Percentiles rank a stretch among this genome's conserved stretches.
Conservation (phyloP, 2,797 vertebrate genomes). For the Alfaro cultratus region DNA sequence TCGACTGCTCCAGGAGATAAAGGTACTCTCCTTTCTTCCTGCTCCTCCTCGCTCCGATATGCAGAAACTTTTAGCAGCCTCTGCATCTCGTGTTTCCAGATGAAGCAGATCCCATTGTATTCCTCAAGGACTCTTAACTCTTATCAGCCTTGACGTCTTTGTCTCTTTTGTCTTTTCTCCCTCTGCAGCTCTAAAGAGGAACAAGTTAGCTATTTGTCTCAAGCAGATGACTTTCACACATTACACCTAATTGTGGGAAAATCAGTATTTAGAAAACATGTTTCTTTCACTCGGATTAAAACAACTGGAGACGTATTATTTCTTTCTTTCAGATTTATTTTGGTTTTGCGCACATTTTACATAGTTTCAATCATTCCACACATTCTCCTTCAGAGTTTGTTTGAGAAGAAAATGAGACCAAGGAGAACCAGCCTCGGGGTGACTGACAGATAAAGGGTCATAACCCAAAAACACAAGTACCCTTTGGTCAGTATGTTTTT, state of each 20-base stretch:
- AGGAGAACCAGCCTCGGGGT: conserved; percentile 34
- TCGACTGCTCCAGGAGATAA: conserved; percentile 51
- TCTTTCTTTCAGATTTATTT: conserved; percentile 8
- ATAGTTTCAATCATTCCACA: conserved; percentile 13
- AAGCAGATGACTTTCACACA: conserved; percentile 14
- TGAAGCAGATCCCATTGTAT: conserved; percentile 64
- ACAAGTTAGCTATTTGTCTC: conserved; percentile 50
- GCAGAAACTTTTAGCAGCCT: conserved; percentile 33
- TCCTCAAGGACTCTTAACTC: conserved; percentile 66
- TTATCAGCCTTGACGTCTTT: conserved; percentile 57
- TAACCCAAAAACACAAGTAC: conserved; percentile 63
- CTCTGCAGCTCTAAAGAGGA: conserved; percentile 27
- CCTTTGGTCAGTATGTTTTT: conserved; percentile 74
- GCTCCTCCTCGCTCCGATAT: conserved; percentile 44
- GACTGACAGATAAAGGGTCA: conserved; percentile 60
- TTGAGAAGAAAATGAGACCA: conserved; percentile 58
- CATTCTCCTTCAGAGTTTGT: conserved; percentile 46
- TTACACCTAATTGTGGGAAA: conserved; percentile 24
- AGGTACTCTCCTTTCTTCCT: conserved; percentile 20
- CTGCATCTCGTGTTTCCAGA: conserved; percentile 56
- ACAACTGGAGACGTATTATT: neutral
- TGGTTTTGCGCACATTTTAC: conserved; percentile 2
- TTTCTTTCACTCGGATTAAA: conserved; percentile 12
- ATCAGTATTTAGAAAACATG: conserved; percentile 18
- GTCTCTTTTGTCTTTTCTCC: conserved; percentile 45